Evolutionary conservation across 2,888 invertebrate genomes (phyloP).

Genomic region (Lapara coniferarum): DNA sequence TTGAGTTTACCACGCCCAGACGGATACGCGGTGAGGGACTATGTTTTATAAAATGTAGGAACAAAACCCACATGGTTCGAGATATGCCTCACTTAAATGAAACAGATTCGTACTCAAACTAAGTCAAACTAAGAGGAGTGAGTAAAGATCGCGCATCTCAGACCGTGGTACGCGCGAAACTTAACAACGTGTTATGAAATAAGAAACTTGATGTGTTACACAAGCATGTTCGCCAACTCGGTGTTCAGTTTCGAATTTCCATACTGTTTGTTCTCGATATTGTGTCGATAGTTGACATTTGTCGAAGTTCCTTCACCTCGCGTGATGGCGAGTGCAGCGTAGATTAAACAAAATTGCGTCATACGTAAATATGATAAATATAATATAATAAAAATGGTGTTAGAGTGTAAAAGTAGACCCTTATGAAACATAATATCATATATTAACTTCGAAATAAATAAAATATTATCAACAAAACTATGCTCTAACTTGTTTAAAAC

Average conservation of each 20-base stretch:
- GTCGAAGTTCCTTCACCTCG: background rate
- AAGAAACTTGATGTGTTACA: conserved; percentile 25
- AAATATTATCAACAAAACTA: too few species aligned
- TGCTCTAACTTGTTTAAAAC: too few species aligned
- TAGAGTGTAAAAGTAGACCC: too few species aligned
- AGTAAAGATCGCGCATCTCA: background rate
- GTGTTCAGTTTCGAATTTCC: background rate
- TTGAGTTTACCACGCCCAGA: too few species aligned
- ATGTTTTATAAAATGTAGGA: too few species aligned
- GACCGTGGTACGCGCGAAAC: background rate
- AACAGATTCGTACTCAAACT: background rate
- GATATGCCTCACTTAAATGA: background rate
- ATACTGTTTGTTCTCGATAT: conserved; percentile 20
- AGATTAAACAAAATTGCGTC: too few species aligned
- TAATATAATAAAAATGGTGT: too few species aligned
- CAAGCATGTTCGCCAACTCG: conserved; percentile 7
- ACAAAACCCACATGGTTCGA: background rate
- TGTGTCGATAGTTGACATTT: background rate
- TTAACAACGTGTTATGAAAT: conserved; percentile 24
- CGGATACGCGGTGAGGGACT: too few species aligned
- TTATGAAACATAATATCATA: too few species aligned
- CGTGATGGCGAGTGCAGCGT: too few species aligned
- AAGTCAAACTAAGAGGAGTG: background rate
- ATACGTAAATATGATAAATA: too few species aligned
- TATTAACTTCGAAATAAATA: too few species aligned